Conservation (phyloP, 2,113 vertebrate genomes). For the Notechis scutatus region DNA sequence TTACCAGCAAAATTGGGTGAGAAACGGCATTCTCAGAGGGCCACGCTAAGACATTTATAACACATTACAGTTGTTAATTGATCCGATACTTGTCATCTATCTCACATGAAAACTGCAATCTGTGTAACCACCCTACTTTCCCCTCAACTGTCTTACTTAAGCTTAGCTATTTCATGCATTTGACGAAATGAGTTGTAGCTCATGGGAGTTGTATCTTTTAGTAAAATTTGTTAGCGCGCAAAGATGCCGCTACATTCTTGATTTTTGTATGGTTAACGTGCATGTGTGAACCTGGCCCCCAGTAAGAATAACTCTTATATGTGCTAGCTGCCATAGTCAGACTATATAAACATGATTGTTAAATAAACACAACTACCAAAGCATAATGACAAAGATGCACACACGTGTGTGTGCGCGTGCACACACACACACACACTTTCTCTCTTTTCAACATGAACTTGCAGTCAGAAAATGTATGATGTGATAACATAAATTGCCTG, state of each 20-base stretch:
- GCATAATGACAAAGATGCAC: not conserved
- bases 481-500: not conserved
- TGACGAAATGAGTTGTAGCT: not conserved
- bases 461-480: not conserved
- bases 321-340: not conserved
- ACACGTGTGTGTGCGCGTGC: no score
- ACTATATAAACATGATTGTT: not conserved
- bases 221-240: not conserved
- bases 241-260: not conserved
- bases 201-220: not conserved
- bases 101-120: not conserved
- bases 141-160: not conserved
- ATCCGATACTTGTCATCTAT: not conserved
- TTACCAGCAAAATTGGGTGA: not conserved
- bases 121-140: not conserved
- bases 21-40: not conserved
- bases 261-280: not conserved
- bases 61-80: not conserved
- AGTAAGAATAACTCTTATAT: not conserved
- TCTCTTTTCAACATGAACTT: not conserved
- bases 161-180: not conserved
- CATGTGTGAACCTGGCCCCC: not conserved
- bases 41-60: not conserved
- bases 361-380: not conserved
- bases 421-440: no score